Evolutionary conservation across 2,797 vertebrate species (phyloP), one percentile per base, ranked within the genome.

Genomic region (Poeciliopsis infans): DNA sequence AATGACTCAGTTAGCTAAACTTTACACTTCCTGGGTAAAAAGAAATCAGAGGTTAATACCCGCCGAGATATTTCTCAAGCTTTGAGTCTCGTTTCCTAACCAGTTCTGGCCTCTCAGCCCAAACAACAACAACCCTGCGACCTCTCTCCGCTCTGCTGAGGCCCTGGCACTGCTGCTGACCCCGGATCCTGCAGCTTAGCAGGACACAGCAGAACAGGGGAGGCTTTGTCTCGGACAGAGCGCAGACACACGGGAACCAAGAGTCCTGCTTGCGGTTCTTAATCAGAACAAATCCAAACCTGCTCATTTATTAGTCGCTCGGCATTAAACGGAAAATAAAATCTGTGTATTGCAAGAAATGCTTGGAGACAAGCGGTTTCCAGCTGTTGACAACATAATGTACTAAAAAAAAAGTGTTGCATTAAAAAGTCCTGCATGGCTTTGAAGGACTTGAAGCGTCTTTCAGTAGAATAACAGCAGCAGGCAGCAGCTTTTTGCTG

Each of bases 191-290:
- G 61, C 84, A 79, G 87, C 79, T 92, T 75, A 85, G 36, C 75
- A 79, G 85, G 94, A 95, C 93, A 95, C 91, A 84, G 41, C 75
- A 77, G 85, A 94, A 95, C 93, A 95, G 91, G 72, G 77, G 81
- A 85, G 75, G 81, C 90, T 92, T 93, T 95, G 91, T 95, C 83
- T 51, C n/a, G 4, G 43, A 31, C 49, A 10, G 15, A 45, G 55
- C 83, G 79, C 78, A 81, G 75, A 77, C 80, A 78, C 72, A 49
- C 70, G 72, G 28, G 49, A 80, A 64, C 82, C 43, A 68, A 68
- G 45, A 31, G 53, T 74, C 36, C 46, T 66, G 36, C n/a, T n/a
- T 53, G 75, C 2, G 46, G 66, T 66, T 85, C 57, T 59, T 59
- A 75, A 76, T 78, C 18, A 18, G 18, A 77, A 55, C 36, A 55